Conservation (phyloP, 2,113 vertebrate species). For the Bos javanicus region DNA sequence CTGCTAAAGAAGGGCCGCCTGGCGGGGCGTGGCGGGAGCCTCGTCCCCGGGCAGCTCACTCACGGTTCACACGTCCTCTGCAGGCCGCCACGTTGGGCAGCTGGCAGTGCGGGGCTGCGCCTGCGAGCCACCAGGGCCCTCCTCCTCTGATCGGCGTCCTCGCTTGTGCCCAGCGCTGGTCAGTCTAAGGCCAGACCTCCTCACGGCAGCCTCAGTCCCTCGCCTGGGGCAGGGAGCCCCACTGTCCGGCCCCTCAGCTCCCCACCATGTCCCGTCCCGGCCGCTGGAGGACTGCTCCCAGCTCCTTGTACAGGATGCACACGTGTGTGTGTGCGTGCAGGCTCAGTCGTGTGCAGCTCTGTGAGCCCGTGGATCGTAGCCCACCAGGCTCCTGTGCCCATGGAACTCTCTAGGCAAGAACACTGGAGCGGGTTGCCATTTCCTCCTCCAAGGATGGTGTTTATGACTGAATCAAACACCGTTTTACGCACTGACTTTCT, state of each 20-base stretch:
- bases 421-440: neutral
- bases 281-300: rapidly evolving
- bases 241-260: rapidly evolving
- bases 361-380: neutral
- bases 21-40: neutral
- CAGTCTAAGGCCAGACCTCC: neutral
- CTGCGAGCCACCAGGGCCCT: neutral
- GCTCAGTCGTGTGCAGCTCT: neutral
- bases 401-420: neutral
- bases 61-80: neutral
- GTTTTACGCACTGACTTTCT: neutral
- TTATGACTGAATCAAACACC: neutral
- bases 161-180: neutral
- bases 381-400: neutral
- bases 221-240: neutral
- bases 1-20: neutral
- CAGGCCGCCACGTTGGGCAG: neutral
- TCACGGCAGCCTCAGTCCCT: rapidly evolving
- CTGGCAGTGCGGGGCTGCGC: neutral
- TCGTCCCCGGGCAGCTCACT: neutral
- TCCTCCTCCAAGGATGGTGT: too few species aligned
- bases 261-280: rapidly evolving
- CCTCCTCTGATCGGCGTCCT: neutral
- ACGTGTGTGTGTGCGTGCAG: neutral
- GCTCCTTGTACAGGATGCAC: neutral